These are phyloP conservation scores for Diloba caeruleocephala DNA, from an alignment of 2,888 invertebrate species.

Conservation along the genomic window DNA sequence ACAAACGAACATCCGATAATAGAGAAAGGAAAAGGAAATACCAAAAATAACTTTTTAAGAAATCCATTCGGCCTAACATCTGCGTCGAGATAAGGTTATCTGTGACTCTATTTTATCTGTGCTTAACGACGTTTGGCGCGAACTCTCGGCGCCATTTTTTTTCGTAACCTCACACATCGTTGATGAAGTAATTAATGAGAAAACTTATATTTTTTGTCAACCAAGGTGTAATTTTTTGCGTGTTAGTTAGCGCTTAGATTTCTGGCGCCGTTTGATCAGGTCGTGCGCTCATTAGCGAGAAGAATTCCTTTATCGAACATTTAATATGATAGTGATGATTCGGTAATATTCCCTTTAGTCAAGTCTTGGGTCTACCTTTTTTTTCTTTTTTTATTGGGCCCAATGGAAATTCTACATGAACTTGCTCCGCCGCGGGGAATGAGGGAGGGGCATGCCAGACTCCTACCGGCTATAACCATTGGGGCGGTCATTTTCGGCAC, in stretches of 20 bases:
- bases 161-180: slow-evolving; percentile 56
- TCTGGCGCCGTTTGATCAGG: not conserved
- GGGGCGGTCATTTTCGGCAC: too few species aligned
- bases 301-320: not conserved
- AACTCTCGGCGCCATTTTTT: slow-evolving; percentile 54
- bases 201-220: slow-evolving; percentile 40
- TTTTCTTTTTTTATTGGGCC: too few species aligned
- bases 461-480: too few species aligned
- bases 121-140: slow-evolving; percentile 57
- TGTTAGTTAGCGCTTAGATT: not conserved
- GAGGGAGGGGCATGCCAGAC: too few species aligned
- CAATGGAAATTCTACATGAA: too few species aligned
- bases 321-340: too few species aligned
- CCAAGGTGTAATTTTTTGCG: slow-evolving; percentile 21
- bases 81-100: slow-evolving; percentile 53
- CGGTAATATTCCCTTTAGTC: too few species aligned
- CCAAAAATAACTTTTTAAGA: slow-evolving; percentile 50
- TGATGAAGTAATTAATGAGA: slow-evolving; percentile 48
- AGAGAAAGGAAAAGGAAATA: slow-evolving; percentile 43
- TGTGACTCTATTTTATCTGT: slow-evolving; percentile 53
- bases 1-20: slow-evolving; percentile 11
- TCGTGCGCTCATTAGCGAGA: slow-evolving; percentile 12
- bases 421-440: too few species aligned
- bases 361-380: too few species aligned
- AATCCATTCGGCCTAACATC: slow-evolving; percentile 45